Percentiles rank a stretch among this genome's conserved stretches.
Evolutionary conservation across 1,140 invertebrate genomes (phyloP).

Genomic region (Pseudomyrmex concolor): DNA sequence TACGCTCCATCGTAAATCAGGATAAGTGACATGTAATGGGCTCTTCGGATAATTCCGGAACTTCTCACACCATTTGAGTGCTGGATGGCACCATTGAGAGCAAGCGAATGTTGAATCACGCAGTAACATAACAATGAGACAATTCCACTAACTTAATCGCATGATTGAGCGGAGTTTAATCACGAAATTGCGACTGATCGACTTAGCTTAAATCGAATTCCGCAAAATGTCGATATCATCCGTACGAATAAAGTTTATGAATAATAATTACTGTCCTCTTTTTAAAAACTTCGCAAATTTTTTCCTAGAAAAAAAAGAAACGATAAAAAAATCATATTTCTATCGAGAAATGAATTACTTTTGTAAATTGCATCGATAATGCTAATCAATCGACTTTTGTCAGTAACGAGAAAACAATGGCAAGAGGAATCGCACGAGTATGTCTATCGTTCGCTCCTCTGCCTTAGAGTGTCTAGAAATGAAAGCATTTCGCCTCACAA

Average conservation of each 20-base stretch:
- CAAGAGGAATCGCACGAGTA: constrained; percentile 8
- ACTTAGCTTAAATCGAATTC: neutral
- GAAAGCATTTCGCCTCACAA: constrained; percentile 51
- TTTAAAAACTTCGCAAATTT: neutral
- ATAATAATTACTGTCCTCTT: neutral
- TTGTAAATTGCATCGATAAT: constrained; percentile 2
- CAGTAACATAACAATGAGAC: constrained; percentile 58
- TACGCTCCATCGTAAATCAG: constrained; percentile 48
- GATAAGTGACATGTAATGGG: constrained; percentile 61
- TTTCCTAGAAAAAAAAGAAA: neutral
- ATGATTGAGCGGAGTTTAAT: constrained; percentile 49
- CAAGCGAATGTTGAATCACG: constrained; percentile 55
- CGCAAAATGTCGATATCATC: constrained; percentile 21
- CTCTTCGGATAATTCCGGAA: constrained; percentile 57
- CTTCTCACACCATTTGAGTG: constrained; percentile 47
- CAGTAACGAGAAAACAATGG: neutral
- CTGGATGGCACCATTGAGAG: constrained; percentile 54
- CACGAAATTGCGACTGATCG: constrained; percentile 30
- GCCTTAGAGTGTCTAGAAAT: constrained; percentile 53
- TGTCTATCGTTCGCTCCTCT: constrained; percentile 39
- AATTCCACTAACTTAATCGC: constrained; percentile 55
- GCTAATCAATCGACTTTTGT: constrained; percentile 41
- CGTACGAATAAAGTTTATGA: constrained; percentile 4
- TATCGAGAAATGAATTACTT: neutral
- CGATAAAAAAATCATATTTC: neutral